These are phyloP conservation scores for Brachirus orientalis DNA, from an alignment of 2,113 vertebrate genomes.

Conservation along the genomic window DNA sequence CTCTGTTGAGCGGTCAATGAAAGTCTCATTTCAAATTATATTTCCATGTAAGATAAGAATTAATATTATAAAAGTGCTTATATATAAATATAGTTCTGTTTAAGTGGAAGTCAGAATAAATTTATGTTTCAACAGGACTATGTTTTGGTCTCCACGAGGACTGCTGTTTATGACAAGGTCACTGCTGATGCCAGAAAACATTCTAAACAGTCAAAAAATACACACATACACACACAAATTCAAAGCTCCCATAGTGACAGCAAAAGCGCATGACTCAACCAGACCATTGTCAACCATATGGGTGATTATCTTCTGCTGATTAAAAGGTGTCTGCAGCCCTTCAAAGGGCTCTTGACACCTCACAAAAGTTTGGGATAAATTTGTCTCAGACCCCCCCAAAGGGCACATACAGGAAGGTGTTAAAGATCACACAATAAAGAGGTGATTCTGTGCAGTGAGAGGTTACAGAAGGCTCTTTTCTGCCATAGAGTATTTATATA, in stretches of 20 bases:
- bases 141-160: too few relatives aligned
- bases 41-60: too few relatives aligned
- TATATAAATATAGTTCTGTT: too few relatives aligned
- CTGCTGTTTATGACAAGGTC: too few relatives aligned
- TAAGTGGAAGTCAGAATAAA: too few relatives aligned
- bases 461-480: constrained; percentile 28
- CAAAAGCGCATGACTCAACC: constrained; percentile 63
- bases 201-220: constrained; percentile 25
- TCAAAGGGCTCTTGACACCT: constrained; percentile 71
- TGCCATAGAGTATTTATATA: constrained; percentile 16
- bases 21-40: too few relatives aligned
- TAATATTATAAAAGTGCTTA: too few relatives aligned
- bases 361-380: constrained; percentile 66
- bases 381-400: constrained; percentile 59
- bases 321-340: constrained; percentile 67
- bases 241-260: constrained; percentile 46
- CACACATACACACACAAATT: not conserved
- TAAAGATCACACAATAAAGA: constrained; percentile 56
- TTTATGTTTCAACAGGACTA: too few relatives aligned
- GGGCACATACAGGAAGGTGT: constrained; percentile 64
- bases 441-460: constrained; percentile 22
- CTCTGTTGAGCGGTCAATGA: too few relatives aligned
- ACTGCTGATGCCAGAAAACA: too few relatives aligned
- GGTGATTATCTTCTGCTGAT: constrained; percentile 71
- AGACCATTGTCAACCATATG: constrained; percentile 72